A percentile compares a stretch with the other conserved stretches of the same genome.
Evolutionary conservation across 2,113 vertebrate genomes (phyloP).

Genomic region (Phaethornis superciliosus): DNA sequence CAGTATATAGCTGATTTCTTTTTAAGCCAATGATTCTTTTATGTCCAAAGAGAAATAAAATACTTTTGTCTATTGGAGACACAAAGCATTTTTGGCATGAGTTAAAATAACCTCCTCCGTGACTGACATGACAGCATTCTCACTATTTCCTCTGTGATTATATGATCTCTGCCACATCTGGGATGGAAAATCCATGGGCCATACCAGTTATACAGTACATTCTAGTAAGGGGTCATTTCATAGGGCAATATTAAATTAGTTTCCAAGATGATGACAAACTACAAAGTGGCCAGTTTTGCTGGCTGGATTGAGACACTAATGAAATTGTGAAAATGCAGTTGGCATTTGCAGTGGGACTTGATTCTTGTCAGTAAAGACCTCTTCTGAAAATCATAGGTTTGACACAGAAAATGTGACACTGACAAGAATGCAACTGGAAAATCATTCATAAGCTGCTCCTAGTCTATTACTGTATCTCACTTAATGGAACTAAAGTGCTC

Average conservation of each 20-base stretch:
- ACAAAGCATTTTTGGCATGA: not conserved
- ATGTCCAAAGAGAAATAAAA: not conserved
- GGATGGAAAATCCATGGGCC: slow-evolving; percentile 43
- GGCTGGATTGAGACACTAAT: slow-evolving; percentile 40
- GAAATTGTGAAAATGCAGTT: slow-evolving; percentile 44
- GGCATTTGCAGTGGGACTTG: slow-evolving; percentile 43
- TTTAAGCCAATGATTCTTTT: slow-evolving; percentile 8
- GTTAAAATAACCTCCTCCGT: slow-evolving; percentile 31
- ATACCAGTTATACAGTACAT: slow-evolving; percentile 41
- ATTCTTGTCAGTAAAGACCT: slow-evolving; percentile 39
- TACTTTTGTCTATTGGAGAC: not conserved
- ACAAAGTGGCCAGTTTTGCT: slow-evolving; percentile 29
- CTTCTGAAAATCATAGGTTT: slow-evolving; percentile 48
- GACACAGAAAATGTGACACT: slow-evolving; percentile 48
- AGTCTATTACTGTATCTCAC: slow-evolving; percentile 1
- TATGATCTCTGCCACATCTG: slow-evolving; percentile 43
- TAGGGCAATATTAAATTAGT: slow-evolving; percentile 55
- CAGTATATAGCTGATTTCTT: slow-evolving; percentile 15
- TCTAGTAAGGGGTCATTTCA: slow-evolving; percentile 43
- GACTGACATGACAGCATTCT: slow-evolving; percentile 32
- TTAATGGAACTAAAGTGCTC: slow-evolving; percentile 60
- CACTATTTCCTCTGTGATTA: slow-evolving; percentile 43
- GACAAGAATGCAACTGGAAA: slow-evolving; percentile 57
- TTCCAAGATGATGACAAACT: slow-evolving; percentile 44
- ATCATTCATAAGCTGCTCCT: slow-evolving; percentile 45